Evolutionary conservation across 2,797 vertebrate genomes (phyloP), one percentile per base, ranked within the genome.

Genomic region (Sebastes trivittatus): DNA sequence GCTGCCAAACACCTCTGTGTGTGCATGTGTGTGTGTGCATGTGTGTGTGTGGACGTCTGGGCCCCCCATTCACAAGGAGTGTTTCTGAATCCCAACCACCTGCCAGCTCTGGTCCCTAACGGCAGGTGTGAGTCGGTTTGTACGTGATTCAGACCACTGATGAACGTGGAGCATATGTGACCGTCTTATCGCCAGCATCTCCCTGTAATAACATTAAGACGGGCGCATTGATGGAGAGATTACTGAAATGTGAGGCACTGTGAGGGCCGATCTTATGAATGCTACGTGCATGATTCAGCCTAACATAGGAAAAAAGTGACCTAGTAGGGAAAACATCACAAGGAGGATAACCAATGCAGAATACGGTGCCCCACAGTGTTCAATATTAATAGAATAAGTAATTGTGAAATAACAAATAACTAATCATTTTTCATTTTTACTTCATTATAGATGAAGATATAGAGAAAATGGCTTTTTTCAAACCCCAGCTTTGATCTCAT

Each of bases 1-100:
- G 95, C 94, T 95, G 94, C 93, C 87, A 93, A 92, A 95, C 93
- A 93, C 90, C 89, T 93, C 66, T 87, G 77, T 81, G 36, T 81
- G 36, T 27, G 11, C 2, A 4, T 87, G 77, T 81, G 36, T 36
- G 34, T 36, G 34, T 80, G 69, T 82, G 77, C 58, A 6, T 72
- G 63, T 72, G 80, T 87, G 77, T 66, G 62, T 75, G 64, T 82
- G 78, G 75, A 75, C 8, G 60, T 78, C 9, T 66, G 81, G 80
- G 76, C 71, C 85, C 83, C 85, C 79, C 70, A 85, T 91, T 87
- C 77, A 85, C 75, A 75, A 84, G 63, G 60, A 91, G 87, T 84
- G 82, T 84, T 79, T 92, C 85, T 92, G 88, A 90, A 89, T 90
- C 89, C 85, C 78, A 75, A n/a, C 91, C 94, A 94, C 92, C 93